Percentiles rank a stretch among this genome's conserved stretches.
phyloP scores from a whole-genome alignment of 2,797 vertebrate species.

The Hyperoplus lanceolatus region DNA sequence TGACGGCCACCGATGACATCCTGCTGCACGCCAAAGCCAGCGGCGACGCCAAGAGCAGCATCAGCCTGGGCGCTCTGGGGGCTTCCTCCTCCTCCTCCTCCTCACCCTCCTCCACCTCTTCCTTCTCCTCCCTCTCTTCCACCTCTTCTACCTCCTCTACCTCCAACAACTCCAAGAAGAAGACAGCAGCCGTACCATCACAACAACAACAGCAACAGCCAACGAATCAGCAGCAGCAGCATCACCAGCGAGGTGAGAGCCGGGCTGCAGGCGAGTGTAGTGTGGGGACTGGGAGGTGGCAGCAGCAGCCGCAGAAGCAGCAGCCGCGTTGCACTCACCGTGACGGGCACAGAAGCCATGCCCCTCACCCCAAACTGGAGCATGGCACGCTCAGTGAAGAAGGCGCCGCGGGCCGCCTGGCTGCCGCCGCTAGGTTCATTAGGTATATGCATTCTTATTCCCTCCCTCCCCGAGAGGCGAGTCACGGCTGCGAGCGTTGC shows the following conservation, averaged over 20 bases:
- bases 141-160: slow-evolving; percentile 84
- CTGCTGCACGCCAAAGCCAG: slow-evolving; percentile 94
- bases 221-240: slow-evolving; percentile 84
- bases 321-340: slow-evolving; percentile 79
- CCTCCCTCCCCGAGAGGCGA: slow-evolving; percentile 89
- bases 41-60: slow-evolving; percentile 85
- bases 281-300: slow-evolving; percentile 89
- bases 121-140: slow-evolving; percentile 86
- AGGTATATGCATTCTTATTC: slow-evolving; percentile 93
- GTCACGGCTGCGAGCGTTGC: slow-evolving; percentile 89
- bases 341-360: slow-evolving; percentile 82
- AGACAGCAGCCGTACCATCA: slow-evolving; percentile 85
- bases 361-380: slow-evolving; percentile 80
- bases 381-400: slow-evolving; percentile 84
- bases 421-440: slow-evolving; percentile 88
- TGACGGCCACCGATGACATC: slow-evolving; percentile 96
- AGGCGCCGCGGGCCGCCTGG: slow-evolving; percentile 85
- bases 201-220: slow-evolving; percentile 63
- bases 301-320: slow-evolving; percentile 20
- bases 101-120: slow-evolving; percentile 86
- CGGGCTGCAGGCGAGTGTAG: slow-evolving; percentile 75
- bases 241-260: slow-evolving; percentile 97
- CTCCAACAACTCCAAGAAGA: slow-evolving; percentile 95
- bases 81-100: slow-evolving; percentile 84
- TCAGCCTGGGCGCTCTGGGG: slow-evolving; percentile 78